Conservation (phyloP, 1,140 invertebrate species). For the Alviniconcha marisindica region DNA sequence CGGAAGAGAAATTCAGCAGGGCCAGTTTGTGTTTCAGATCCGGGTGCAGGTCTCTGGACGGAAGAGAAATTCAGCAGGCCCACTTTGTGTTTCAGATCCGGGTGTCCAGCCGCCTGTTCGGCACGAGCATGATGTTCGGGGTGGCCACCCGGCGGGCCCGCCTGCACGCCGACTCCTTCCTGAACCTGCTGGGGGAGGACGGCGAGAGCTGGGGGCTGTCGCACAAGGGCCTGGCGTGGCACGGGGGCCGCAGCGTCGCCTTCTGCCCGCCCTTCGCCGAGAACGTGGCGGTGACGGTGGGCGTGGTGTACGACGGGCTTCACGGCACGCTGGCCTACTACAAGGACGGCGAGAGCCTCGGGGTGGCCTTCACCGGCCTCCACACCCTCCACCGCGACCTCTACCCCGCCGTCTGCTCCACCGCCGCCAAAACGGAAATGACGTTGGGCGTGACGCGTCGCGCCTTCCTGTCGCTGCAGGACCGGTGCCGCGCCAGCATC, state of each 20-base stretch:
- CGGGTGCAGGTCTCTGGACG: too few relatives aligned
- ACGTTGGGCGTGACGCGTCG: conserved; percentile 79
- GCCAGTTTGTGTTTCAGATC: too few relatives aligned
- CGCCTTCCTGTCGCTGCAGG: conserved; percentile 83
- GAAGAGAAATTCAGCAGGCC: too few relatives aligned
- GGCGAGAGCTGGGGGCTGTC: conserved; percentile 84
- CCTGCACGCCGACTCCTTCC: conserved; percentile 82
- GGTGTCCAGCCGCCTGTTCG: conserved; percentile 79
- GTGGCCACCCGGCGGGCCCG: conserved; percentile 82
- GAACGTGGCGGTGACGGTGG: conserved; percentile 83
- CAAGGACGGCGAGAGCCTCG: conserved; percentile 83
- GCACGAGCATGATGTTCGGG: conserved; percentile 88
- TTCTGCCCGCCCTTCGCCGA: conserved; percentile 85
- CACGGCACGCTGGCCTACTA: conserved; percentile 85
- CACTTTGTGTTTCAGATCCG: conserved; percentile 8
- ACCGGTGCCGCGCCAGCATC: conserved; percentile 76
- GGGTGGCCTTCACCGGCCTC: conserved; percentile 78
- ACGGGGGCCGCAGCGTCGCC: conserved; percentile 79
- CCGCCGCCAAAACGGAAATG: conserved; percentile 87
- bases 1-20: too few relatives aligned
- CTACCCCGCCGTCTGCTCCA: conserved; percentile 85
- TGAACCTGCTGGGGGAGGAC: conserved; percentile 83
- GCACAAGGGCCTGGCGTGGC: conserved; percentile 86
- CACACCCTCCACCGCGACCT: conserved; percentile 78
- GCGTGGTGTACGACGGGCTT: conserved; percentile 82